Conservation (phyloP, 1,140 invertebrate genomes). For the Melitaea cinxia region DNA sequence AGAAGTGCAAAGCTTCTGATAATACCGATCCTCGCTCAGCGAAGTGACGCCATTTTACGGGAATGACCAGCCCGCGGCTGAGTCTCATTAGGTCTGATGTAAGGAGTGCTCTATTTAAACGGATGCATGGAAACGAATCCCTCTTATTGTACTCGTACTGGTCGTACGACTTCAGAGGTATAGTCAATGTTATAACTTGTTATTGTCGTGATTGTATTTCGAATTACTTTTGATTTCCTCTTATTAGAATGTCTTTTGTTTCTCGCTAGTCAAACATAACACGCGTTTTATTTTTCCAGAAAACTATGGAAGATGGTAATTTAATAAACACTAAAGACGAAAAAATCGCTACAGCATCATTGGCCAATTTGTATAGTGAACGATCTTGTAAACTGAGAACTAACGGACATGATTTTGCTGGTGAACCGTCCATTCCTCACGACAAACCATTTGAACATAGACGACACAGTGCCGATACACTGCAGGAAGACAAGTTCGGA, state of each 20-base stretch:
- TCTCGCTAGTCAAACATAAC: constrained; percentile 62
- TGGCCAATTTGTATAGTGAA: constrained; percentile 64
- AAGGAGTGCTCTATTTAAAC: constrained; percentile 72
- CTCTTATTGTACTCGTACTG: constrained; percentile 76
- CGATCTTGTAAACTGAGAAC: constrained; percentile 60
- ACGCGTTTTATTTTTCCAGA: constrained; percentile 75
- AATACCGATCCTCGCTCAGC: constrained; percentile 74
- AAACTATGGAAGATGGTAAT: constrained; percentile 81
- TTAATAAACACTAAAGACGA: constrained; percentile 68
- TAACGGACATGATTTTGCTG: constrained; percentile 68
- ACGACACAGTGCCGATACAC: constrained; percentile 47
- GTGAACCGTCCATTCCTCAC: constrained; percentile 57
- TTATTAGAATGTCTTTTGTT: constrained; percentile 78
- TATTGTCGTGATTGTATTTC: constrained; percentile 65
- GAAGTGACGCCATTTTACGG: constrained; percentile 82
- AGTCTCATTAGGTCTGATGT: constrained; percentile 77
- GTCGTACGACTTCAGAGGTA: constrained; percentile 79
- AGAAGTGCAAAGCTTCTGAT: constrained; percentile 66
- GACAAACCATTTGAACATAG: constrained; percentile 50
- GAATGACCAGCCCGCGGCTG: constrained; percentile 81
- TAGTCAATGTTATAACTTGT: constrained; percentile 45
- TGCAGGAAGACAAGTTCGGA: constrained; percentile 57
- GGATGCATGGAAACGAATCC: constrained; percentile 78
- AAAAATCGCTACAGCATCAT: constrained; percentile 56
- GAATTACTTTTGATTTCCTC: constrained; percentile 72